Evolutionary conservation across 2,888 invertebrate genomes (phyloP).

Genomic region (Andrena marginata): DNA sequence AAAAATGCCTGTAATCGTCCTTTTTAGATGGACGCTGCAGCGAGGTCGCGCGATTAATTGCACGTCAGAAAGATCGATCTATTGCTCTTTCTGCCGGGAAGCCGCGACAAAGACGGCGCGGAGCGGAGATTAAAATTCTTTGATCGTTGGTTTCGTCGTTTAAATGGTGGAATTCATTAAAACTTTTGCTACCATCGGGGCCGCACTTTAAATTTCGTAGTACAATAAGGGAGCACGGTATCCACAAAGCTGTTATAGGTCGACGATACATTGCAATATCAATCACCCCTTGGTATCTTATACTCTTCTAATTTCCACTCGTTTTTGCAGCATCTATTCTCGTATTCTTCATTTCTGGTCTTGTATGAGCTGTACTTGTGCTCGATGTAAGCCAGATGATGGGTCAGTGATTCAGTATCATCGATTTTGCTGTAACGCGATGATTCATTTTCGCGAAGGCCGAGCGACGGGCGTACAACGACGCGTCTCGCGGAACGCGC

Average conservation of each 20-base stretch:
- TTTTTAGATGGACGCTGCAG: constrained; percentile 8
- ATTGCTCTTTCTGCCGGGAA: background rate
- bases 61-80: constrained; percentile 48
- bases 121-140: constrained; percentile 41
- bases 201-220: too few species aligned
- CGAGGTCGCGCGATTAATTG: constrained; percentile 41
- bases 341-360: background rate
- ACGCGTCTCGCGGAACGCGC: background rate
- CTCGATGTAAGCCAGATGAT: background rate
- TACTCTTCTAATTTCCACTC: too few species aligned
- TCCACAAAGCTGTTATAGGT: too few species aligned
- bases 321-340: background rate
- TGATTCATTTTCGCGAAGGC: background rate
- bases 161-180: constrained; percentile 18
- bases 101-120: constrained; percentile 19
- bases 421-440: background rate
- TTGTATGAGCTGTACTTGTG: background rate
- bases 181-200: constrained; percentile 8
- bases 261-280: too few species aligned
- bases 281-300: too few species aligned
- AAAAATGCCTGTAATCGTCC: constrained; percentile 35
- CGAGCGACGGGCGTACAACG: background rate
- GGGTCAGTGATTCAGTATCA: background rate
- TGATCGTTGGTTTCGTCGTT: background rate
- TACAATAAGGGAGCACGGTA: too few species aligned